Evolutionary conservation across 2,113 vertebrate species (phyloP).

Genomic region (Lophochroa leadbeateri): DNA sequence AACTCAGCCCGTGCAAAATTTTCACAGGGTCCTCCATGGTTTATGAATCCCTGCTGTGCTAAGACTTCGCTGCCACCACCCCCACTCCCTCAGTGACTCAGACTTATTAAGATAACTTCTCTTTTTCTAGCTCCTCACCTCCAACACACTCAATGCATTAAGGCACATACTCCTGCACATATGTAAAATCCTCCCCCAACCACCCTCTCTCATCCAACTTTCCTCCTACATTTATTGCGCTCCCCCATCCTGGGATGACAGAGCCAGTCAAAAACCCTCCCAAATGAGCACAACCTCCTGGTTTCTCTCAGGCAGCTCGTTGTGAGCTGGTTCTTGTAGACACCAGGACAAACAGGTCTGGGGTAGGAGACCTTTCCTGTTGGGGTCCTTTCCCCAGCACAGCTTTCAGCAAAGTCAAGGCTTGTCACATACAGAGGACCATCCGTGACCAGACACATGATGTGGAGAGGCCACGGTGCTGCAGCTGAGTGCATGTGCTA

Average conservation of each 20-base stretch:
- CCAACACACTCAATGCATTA: slow-evolving; percentile 50
- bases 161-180: slow-evolving; percentile 15
- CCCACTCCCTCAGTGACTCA: slow-evolving; percentile 64
- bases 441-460: accelerated
- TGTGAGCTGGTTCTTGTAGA: background rate
- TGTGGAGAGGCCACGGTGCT: background rate
- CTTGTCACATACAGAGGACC: background rate
- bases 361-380: background rate
- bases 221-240: slow-evolving; percentile 25
- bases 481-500: background rate
- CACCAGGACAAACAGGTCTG: background rate
- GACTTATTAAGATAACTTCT: slow-evolving; percentile 62
- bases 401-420: background rate
- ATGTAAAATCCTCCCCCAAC: slow-evolving; percentile 1
- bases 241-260: background rate
- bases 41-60: background rate
- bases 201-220: slow-evolving; percentile 33
- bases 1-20: background rate
- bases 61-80: slow-evolving; percentile 24
- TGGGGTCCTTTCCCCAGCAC: background rate
- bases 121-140: slow-evolving; percentile 63
- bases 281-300: background rate
- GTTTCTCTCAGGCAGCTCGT: background rate
- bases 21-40: background rate
- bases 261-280: slow-evolving; percentile 23